Percentiles rank a stretch among this genome's conserved stretches.
Evolutionary conservation across 2,797 vertebrate genomes (phyloP).

Genomic region (Catharus ustulatus): DNA sequence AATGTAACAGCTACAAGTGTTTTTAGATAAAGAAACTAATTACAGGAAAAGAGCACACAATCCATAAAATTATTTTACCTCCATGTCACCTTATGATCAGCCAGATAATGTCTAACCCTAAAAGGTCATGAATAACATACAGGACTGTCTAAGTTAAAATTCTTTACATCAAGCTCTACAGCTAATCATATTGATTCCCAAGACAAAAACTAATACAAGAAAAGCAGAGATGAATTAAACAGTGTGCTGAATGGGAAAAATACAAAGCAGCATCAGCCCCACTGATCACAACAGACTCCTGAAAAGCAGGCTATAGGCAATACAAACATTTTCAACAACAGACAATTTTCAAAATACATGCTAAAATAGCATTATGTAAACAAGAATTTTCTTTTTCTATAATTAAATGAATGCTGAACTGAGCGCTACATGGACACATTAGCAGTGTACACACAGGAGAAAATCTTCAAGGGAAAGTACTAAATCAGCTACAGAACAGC

Average conservation of each 20-base stretch:
- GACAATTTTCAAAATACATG: background rate
- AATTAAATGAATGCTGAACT: background rate
- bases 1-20: background rate
- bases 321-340: background rate
- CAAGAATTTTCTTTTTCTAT: background rate
- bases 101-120: background rate
- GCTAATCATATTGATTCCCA: background rate
- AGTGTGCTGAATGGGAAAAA: background rate
- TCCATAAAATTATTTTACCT: background rate
- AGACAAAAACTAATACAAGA: background rate
- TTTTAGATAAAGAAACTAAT: background rate
- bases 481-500: background rate
- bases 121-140: background rate
- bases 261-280: background rate
- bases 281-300: background rate
- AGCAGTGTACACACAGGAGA: background rate
- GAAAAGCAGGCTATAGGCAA: background rate
- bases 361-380: background rate
- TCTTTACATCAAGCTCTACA: background rate
- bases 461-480: background rate
- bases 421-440: background rate
- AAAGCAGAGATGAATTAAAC: background rate
- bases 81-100: background rate
- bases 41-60: background rate
- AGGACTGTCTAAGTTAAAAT: background rate